phyloP scores from a whole-genome alignment of 2,113 vertebrate genomes.

The Sminthopsis crassicaudata region DNA sequence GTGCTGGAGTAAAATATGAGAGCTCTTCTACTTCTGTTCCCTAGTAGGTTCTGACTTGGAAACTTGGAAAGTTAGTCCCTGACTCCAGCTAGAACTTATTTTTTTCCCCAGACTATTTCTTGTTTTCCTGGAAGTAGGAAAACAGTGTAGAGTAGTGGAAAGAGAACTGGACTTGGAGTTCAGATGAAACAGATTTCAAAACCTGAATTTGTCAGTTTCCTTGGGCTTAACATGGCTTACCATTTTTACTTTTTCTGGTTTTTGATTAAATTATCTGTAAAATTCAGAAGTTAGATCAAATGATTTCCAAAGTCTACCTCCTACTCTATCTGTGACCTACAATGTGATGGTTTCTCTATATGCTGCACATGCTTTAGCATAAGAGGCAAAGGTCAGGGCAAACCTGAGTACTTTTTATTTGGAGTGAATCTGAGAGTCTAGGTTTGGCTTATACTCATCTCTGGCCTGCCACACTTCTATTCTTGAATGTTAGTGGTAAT shows the following conservation, averaged over 20 bases:
- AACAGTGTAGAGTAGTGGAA: neutral
- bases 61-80: neutral
- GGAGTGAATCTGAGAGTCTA: neutral
- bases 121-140: neutral
- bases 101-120: neutral
- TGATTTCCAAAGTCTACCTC: neutral
- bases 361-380: neutral
- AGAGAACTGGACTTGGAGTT: neutral
- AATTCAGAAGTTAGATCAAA: neutral
- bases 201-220: neutral
- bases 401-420: neutral
- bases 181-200: neutral
- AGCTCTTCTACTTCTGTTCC: neutral
- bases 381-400: neutral
- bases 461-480: neutral
- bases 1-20: neutral
- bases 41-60: neutral
- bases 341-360: neutral
- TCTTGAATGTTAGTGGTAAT: neutral
- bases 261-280: neutral
- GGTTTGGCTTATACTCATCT: neutral
- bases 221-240: neutral
- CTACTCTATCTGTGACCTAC: neutral
- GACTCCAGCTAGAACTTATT: neutral
- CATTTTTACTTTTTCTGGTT: neutral